Base-by-base conservation (phyloP, 2,888 invertebrate genomes). In the Ametastegia equiseti region DNA sequence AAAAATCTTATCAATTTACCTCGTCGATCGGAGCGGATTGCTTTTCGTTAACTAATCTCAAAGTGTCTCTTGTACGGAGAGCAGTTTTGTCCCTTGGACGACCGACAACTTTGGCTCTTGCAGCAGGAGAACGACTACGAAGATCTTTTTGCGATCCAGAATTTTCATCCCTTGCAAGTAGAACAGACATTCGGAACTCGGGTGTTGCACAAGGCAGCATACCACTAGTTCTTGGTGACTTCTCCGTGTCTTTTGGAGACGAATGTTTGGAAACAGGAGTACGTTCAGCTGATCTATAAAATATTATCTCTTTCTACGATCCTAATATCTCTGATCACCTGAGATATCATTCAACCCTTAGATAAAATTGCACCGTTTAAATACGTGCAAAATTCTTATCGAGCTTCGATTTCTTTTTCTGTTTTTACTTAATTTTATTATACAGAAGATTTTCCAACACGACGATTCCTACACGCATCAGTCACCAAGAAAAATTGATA, bases 101-200 rank as follows among this genome's bases (percentile, higher is more conserved):
- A 39, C 86, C 86, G 9, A 88, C 86, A 57, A 79, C 83, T 86
- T 92, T 92, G 69, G 86, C 86, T 81, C 90, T 86, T 81, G 88
- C 84, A 2, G 86, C 88, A 15, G 91, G 91, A 1, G 91, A 91
- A 80, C 90, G 89, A 80, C 84, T 89, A 42, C 89, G 91, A 54
- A 91, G 85, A 77, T 91, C 91, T 81, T 92, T 91, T 80, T 91
- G 91, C 2, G 89, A 88, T 23, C 86, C 86, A 1, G 89, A 88
- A 80, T 92, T 94, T 85, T 95, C 95, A 85, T 95, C 95, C 81
- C 95, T 94, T 7, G 95, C 94, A 87, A 96, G 91, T 80, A 96
- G 91, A 82, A 96, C 95, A 0, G 95, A 95, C 95, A 96, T 96
- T 82, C 95, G 94, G 91, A 95, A 95, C 94, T 95, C 92, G 13